These are phyloP conservation scores for Frieseomelitta varia DNA, from an alignment of 1,140 invertebrate genomes.

Conservation along the genomic window DNA sequence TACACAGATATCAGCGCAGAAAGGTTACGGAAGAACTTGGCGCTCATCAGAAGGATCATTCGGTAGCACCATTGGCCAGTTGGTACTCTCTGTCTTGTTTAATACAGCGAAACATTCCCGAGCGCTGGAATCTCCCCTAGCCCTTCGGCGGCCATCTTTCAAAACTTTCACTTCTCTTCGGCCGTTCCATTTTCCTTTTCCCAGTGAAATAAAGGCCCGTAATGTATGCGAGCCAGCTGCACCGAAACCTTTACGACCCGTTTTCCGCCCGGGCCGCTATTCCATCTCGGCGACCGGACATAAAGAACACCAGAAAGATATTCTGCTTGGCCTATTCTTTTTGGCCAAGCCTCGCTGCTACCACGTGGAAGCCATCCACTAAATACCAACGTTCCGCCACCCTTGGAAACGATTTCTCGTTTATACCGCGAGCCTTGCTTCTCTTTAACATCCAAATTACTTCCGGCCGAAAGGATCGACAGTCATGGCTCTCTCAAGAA, in stretches of 20 bases:
- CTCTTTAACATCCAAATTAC: constrained; percentile 6
- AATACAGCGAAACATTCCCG: neutral
- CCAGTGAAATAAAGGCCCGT: constrained; percentile 27
- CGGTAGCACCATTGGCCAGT: neutral
- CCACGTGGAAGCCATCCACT: constrained; percentile 22
- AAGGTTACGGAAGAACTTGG: neutral
- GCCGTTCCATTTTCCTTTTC: constrained; percentile 42
- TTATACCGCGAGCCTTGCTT: neutral
- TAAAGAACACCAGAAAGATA: constrained; percentile 54
- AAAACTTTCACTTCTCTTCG: constrained; percentile 26
- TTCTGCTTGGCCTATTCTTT: constrained; percentile 50
- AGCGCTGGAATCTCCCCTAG: neutral
- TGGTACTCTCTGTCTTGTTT: neutral
- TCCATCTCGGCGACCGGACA: constrained; percentile 38
- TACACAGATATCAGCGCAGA: too few relatives aligned
- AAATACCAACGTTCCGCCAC: constrained; percentile 41
- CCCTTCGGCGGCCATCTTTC: constrained; percentile 12
- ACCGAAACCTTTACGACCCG: constrained; percentile 51
- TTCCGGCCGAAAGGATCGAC: neutral
- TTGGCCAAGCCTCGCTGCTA: neutral
- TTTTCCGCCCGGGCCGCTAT: constrained; percentile 16
- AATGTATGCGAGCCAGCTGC: constrained; percentile 50
- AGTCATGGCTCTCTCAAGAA: neutral
- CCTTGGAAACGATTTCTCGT: constrained; percentile 25
- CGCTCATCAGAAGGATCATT: neutral